Percentiles rank a stretch among this genome's conserved stretches.
Conservation (phyloP, 23 tunicate genomes). For the Styela clava region DNA sequence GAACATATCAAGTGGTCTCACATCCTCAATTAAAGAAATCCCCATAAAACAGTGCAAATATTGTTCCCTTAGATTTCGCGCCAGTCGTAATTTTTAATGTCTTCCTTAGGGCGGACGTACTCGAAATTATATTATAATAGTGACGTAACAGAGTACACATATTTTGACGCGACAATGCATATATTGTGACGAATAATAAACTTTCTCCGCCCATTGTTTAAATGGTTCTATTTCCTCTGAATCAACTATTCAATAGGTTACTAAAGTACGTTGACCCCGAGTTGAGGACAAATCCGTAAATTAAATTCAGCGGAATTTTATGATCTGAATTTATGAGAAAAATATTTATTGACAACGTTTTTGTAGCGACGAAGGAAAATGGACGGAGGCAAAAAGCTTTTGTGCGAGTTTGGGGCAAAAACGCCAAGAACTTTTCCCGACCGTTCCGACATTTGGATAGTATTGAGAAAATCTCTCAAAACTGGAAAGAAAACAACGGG, state of each 20-base stretch:
- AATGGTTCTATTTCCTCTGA: not conserved
- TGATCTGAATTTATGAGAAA: no score
- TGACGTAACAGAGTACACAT: not conserved
- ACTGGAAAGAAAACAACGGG: no score
- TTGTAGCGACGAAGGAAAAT: no score
- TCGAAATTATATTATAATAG: not conserved
- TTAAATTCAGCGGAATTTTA: no score
- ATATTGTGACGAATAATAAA: not conserved
- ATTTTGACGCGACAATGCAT: not conserved
- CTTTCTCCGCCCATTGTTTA: not conserved
- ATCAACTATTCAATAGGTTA: not conserved
- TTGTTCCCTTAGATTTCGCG: not conserved
- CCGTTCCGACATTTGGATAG: no score
- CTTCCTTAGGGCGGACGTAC: not conserved
- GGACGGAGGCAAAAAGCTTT: no score
- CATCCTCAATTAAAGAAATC: not conserved
- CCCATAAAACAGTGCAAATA: not conserved
- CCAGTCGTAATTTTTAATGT: not conserved
- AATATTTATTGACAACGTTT: no score
- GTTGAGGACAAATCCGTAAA: no score
- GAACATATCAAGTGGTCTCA: not conserved
- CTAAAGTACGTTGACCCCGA: no score
- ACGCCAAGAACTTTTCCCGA: no score
- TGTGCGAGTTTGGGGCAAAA: no score
- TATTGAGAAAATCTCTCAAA: no score